phyloP scores from a whole-genome alignment of 2,113 vertebrate genomes.

The Piprites chloris region DNA sequence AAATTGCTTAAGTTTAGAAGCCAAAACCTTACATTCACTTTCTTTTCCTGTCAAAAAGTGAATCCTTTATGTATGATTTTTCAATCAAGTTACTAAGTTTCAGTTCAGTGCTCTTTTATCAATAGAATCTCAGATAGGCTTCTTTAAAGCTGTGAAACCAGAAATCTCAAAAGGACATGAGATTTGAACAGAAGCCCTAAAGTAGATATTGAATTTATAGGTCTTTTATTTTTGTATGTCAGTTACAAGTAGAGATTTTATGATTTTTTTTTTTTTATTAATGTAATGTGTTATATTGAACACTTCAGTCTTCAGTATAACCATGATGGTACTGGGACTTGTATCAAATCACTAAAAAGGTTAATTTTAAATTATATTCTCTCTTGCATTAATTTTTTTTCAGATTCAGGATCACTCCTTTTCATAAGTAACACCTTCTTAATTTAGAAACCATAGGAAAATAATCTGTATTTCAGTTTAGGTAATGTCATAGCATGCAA shows the following conservation, averaged over 20 bases:
- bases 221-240: background rate
- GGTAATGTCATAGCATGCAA: background rate
- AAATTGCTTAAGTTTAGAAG: background rate
- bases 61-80: background rate
- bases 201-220: background rate
- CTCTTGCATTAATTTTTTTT: background rate
- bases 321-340: background rate
- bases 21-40: background rate
- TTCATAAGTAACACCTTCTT: background rate
- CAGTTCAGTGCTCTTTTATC: background rate
- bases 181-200: background rate
- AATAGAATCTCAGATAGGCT: background rate
- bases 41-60: background rate
- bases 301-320: background rate
- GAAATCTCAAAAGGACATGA: background rate
- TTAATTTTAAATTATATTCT: background rate
- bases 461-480: background rate
- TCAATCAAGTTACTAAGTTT: background rate
- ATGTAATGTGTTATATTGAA: background rate
- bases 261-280: background rate
- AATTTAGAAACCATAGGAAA: background rate
- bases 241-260: background rate
- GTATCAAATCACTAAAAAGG: background rate
- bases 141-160: background rate
- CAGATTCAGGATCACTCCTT: background rate